phyloP scores from a whole-genome alignment of 2,888 invertebrate genomes.

The Neoascia interrupta region DNA sequence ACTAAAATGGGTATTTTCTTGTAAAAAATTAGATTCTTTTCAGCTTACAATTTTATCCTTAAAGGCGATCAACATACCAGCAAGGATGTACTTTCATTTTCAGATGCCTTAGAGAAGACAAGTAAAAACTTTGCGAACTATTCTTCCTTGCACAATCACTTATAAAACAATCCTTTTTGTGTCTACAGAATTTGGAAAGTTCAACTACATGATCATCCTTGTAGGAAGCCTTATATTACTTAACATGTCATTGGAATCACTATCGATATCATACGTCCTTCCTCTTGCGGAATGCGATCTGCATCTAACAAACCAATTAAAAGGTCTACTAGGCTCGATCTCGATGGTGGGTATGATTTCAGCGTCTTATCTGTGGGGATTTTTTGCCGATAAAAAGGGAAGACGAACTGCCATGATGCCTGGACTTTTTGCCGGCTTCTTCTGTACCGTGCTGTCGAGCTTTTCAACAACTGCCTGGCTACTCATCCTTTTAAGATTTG shows the following conservation, averaged over 20 bases:
- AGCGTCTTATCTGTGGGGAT: constrained; percentile 82
- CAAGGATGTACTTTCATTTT: too few species aligned
- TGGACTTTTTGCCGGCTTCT: constrained; percentile 79
- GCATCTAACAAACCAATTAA: constrained; percentile 76
- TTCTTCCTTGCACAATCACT: too few species aligned
- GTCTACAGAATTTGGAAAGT: constrained; percentile 81
- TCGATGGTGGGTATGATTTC: constrained; percentile 80
- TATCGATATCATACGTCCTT: constrained; percentile 80
- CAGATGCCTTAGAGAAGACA: not conserved
- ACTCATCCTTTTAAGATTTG: constrained; percentile 80
- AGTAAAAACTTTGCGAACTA: too few species aligned
- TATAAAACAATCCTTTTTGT: too few species aligned
- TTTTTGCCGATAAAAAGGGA: constrained; percentile 81
- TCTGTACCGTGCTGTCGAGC: constrained; percentile 80
- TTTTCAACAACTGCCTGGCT: constrained; percentile 80
- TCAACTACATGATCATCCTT: constrained; percentile 80
- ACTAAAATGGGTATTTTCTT: too few species aligned
- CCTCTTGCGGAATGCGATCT: constrained; percentile 81
- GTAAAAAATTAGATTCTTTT: too few species aligned
- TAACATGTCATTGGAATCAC: constrained; percentile 79
- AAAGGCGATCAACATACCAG: too few species aligned
- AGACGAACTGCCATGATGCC: constrained; percentile 79
- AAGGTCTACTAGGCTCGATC: constrained; percentile 78
- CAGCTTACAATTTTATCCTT: too few species aligned
- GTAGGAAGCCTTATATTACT: constrained; percentile 81